These are phyloP conservation scores for Phallusia fumigata DNA, from an alignment of 23 tunicate species.

Conservation along the genomic window DNA sequence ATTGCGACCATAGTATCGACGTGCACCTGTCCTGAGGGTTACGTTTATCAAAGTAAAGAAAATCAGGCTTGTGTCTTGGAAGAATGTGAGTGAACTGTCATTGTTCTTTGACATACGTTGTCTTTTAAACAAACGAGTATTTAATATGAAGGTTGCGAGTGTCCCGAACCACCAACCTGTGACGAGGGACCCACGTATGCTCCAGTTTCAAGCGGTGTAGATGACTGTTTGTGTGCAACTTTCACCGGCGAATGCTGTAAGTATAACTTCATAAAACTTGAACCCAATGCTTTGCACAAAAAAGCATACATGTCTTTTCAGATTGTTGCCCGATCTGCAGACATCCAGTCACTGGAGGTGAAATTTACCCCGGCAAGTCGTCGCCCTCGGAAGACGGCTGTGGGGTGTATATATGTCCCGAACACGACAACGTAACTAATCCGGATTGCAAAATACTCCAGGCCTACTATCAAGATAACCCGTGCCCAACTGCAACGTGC, in stretches of 20 bases:
- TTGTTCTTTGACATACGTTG: background rate
- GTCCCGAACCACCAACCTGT: conserved; percentile 14
- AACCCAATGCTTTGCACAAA: background rate
- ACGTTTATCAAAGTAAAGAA: background rate
- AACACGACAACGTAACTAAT: conserved; percentile 8
- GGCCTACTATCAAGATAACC: background rate
- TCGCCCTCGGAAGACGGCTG: conserved; percentile 22
- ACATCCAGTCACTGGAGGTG: conserved; percentile 21
- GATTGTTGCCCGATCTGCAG: conserved; percentile 28
- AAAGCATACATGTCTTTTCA: background rate
- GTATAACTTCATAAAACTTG: background rate
- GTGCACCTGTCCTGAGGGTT: conserved; percentile 33
- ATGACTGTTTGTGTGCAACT: conserved; percentile 5
- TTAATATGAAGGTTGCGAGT: conserved; percentile 5
- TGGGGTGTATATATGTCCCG: conserved; percentile 20
- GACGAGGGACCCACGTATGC: background rate
- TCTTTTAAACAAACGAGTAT: background rate
- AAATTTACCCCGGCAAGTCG: conserved; percentile 20
- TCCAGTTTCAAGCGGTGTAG: background rate
- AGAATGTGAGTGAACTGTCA: conserved; percentile 4
- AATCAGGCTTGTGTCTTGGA: background rate
- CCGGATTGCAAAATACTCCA: background rate
- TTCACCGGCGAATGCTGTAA: conserved; percentile 16
- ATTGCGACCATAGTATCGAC: background rate
- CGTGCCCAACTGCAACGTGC: conserved; percentile 20